Conservation (phyloP, 2,888 invertebrate genomes). For the Aporophyla lueneburgensis region DNA sequence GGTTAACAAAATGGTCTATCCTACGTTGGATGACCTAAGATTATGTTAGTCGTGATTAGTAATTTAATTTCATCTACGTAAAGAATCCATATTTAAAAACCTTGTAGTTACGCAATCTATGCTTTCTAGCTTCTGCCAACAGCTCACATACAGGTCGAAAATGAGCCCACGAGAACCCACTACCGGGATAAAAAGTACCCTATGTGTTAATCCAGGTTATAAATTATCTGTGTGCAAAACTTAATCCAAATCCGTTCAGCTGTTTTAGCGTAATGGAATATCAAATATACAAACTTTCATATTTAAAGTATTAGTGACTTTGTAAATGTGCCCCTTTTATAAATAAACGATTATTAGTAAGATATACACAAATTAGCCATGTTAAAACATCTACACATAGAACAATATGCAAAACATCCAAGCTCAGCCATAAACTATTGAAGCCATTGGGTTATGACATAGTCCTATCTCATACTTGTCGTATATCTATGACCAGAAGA, state of each 20-base stretch:
- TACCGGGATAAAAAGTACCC: too few relatives aligned
- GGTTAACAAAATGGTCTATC: conserved; percentile 2
- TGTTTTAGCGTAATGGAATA: too few relatives aligned
- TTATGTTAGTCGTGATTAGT: background rate
- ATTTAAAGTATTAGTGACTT: too few relatives aligned
- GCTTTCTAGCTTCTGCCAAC: too few relatives aligned
- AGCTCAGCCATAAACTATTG: conserved; percentile 2
- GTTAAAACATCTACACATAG: background rate
- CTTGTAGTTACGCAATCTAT: background rate
- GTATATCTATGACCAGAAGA: background rate
- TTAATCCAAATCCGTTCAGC: too few relatives aligned
- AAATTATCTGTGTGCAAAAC: too few relatives aligned
- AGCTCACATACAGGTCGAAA: too few relatives aligned
- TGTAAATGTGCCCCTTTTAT: too few relatives aligned
- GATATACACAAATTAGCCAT: background rate
- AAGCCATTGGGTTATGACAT: background rate
- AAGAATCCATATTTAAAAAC: background rate
- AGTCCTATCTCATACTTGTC: background rate
- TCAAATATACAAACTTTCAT: too few relatives aligned
- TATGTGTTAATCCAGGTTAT: too few relatives aligned
- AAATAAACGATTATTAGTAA: too few relatives aligned
- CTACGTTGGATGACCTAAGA: background rate
- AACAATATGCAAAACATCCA: background rate
- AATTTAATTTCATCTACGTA: background rate
- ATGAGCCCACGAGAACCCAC: too few relatives aligned